Percentiles rank a stretch among this genome's conserved stretches.
phyloP scores from a whole-genome alignment of 2,888 invertebrate species.

The Oligia latruncula region DNA sequence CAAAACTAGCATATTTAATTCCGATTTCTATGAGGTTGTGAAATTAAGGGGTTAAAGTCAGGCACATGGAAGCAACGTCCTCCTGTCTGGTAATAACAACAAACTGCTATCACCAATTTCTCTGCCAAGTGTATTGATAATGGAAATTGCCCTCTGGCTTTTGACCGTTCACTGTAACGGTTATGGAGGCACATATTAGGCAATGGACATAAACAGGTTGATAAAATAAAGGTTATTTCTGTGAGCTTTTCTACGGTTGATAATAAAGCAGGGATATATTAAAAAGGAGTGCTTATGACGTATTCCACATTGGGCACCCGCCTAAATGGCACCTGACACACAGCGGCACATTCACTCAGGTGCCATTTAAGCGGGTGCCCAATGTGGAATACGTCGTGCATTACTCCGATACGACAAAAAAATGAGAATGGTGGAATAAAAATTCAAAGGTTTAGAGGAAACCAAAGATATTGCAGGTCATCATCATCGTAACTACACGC shows the following conservation, averaged over 20 bases:
- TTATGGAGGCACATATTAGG: slow-evolving; percentile 21
- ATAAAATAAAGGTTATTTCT: slow-evolving; percentile 1
- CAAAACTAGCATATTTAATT: background rate
- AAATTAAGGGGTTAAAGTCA: background rate
- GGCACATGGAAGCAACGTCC: background rate
- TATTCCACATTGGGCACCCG: too few relatives aligned
- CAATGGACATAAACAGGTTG: background rate
- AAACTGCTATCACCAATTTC: slow-evolving; percentile 26
- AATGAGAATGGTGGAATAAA: too few relatives aligned
- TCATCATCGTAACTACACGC: accelerated
- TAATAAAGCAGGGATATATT: background rate
- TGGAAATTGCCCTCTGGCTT: slow-evolving; percentile 16
- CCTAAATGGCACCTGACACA: too few relatives aligned
- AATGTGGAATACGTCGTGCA: too few relatives aligned
- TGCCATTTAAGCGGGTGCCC: too few relatives aligned
- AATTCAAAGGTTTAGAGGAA: too few relatives aligned
- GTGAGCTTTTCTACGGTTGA: background rate
- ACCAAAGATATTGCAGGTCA: background rate
- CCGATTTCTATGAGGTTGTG: background rate
- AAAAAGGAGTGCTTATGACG: background rate
- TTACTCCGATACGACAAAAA: background rate
- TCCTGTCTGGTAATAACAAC: slow-evolving; percentile 13
- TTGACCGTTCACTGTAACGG: slow-evolving; percentile 19
- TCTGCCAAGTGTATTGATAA: slow-evolving; percentile 29
- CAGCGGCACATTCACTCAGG: too few relatives aligned